These are phyloP conservation scores for Rotaria socialis DNA, from an alignment of 2,888 invertebrate genomes.

Conservation along the genomic window DNA sequence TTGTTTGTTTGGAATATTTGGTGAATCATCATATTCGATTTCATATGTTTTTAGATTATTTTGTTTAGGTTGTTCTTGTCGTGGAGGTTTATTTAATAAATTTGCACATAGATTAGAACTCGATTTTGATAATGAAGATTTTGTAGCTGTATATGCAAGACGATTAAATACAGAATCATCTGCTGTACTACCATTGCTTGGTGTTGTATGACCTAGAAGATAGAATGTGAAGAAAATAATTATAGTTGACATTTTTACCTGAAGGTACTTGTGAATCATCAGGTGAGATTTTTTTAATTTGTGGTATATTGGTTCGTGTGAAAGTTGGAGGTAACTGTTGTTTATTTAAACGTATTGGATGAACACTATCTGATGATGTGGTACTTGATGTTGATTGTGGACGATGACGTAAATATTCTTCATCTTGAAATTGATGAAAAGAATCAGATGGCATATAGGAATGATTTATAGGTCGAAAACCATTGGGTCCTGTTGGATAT, in stretches of 20 bases:
- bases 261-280: neutral
- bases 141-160: neutral
- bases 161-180: constrained; percentile 21
- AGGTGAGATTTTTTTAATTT: neutral
- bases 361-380: constrained; percentile 23
- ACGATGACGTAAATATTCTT: constrained; percentile 19
- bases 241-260: neutral
- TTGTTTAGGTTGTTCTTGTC: neutral
- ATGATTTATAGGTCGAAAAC: constrained; percentile 14
- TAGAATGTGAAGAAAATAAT: neutral
- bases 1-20: neutral
- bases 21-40: constrained; percentile 1
- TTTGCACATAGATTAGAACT: constrained; percentile 24
- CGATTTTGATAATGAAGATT: constrained; percentile 17
- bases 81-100: neutral
- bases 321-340: neutral
- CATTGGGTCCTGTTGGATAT: neutral
- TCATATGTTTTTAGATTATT: neutral
- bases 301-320: neutral
- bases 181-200: neutral
- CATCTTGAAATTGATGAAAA: constrained; percentile 11
- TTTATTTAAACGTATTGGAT: neutral
- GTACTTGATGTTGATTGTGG: constrained; percentile 34
- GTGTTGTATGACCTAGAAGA: neutral
- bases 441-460: neutral